Conservation (phyloP, 2,113 vertebrate species). For the Apodemus speciosus region DNA sequence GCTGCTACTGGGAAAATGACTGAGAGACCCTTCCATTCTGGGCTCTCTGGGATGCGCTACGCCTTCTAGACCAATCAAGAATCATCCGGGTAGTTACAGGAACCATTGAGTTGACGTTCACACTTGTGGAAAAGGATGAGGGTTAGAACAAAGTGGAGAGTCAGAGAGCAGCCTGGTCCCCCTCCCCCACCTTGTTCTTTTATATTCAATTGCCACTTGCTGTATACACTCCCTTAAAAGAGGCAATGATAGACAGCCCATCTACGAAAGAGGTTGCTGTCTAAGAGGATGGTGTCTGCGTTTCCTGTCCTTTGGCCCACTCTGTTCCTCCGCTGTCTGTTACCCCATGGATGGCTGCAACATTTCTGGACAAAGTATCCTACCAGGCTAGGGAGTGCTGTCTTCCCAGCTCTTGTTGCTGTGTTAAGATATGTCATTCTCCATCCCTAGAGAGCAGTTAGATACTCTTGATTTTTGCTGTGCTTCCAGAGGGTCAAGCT, state of each 20-base stretch:
- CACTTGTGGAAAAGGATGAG: not conserved
- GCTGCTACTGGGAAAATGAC: conserved; percentile 44
- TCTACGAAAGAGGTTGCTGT: not conserved
- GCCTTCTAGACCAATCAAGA: not conserved
- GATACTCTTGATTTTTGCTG: not conserved
- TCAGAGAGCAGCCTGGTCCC: not conserved
- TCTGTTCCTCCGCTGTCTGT: not conserved
- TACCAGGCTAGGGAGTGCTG: not conserved
- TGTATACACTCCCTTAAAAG: not conserved
- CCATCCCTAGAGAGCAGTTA: not conserved
- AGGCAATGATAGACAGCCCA: not conserved
- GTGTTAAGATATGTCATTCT: not conserved
- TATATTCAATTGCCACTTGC: not conserved
- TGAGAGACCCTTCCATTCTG: not conserved
- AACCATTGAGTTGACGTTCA: conserved; percentile 27
- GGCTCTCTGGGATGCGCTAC: not conserved
- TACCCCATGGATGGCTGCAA: not conserved
- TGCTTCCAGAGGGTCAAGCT: not conserved
- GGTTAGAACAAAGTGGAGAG: not conserved
- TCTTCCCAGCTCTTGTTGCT: not conserved
- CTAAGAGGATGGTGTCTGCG: not conserved
- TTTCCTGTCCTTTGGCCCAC: not conserved
- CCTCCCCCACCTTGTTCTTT: not conserved
- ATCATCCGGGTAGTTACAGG: not conserved
- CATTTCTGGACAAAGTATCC: not conserved